Conservation (phyloP, 2,888 invertebrate species). For the Clanis bilineata region DNA sequence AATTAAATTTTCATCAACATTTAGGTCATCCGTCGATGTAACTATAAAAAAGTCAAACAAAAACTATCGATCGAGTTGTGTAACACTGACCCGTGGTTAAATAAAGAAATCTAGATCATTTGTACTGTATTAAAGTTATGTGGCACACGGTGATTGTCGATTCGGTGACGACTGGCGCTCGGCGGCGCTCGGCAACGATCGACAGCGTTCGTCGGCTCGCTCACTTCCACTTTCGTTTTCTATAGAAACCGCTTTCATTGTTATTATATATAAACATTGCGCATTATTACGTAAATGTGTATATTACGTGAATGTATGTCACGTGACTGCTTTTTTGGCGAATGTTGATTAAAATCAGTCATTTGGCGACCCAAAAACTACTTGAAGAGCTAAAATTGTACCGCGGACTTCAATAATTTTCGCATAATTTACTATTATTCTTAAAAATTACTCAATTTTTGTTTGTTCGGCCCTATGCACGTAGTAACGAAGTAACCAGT, state of each 20-base stretch:
- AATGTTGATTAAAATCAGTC: background rate
- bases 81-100: background rate
- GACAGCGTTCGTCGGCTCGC: background rate
- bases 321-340: background rate
- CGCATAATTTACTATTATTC: too few species aligned
- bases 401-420: background rate
- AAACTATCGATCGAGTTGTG: background rate
- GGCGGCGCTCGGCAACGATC: background rate
- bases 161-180: background rate
- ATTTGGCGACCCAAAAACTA: background rate
- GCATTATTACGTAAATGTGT: constrained; percentile 3
- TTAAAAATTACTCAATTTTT: too few species aligned
- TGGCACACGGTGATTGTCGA: background rate
- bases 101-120: background rate
- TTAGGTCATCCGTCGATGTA: background rate
- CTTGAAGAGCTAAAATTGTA: background rate
- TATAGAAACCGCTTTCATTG: constrained; percentile 6
- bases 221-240: background rate
- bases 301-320: background rate
- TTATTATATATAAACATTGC: constrained; percentile 12
- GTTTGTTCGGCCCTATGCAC: too few species aligned
- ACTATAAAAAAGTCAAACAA: background rate
- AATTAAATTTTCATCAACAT: background rate
- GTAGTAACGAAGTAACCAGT: too few species aligned
- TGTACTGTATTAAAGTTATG: background rate